phyloP scores from a whole-genome alignment of 2,797 vertebrate genomes.

The Gorsachius magnificus region DNA sequence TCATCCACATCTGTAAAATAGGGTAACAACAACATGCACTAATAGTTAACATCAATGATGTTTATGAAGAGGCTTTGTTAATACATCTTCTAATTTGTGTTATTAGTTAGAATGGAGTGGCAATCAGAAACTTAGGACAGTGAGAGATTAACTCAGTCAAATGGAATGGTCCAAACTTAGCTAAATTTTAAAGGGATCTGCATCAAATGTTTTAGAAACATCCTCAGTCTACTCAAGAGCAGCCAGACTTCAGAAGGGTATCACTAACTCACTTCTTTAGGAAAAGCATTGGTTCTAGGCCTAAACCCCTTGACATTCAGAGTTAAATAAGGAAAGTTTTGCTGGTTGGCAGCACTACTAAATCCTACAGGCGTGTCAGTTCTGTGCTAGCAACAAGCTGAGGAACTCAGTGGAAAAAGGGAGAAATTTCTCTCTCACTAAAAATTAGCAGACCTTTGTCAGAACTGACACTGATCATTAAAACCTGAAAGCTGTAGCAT shows the following conservation, averaged over 20 bases:
- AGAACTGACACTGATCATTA: slow-evolving; percentile 58
- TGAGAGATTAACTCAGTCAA: neutral
- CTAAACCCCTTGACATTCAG: neutral
- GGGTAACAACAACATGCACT: neutral
- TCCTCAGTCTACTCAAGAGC: neutral
- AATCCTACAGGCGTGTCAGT: neutral
- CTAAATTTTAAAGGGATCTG: neutral
- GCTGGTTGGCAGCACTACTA: neutral
- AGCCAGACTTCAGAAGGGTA: neutral
- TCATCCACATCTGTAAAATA: neutral
- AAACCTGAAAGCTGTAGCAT: slow-evolving; percentile 41
- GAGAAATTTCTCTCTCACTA: slow-evolving; percentile 11
- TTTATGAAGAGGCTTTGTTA: neutral
- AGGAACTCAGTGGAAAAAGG: neutral
- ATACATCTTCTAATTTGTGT: neutral
- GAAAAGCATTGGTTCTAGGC: neutral
- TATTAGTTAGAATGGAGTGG: neutral
- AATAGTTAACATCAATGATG: neutral
- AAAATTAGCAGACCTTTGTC: slow-evolving; percentile 25
- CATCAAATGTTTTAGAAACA: neutral
- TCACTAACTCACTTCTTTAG: neutral
- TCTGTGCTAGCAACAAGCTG: neutral
- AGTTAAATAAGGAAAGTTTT: neutral
- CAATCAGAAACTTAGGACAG: neutral
- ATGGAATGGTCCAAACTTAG: neutral